phyloP scores from a whole-genome alignment of 2,888 invertebrate genomes.

The Operophtera brumata region DNA sequence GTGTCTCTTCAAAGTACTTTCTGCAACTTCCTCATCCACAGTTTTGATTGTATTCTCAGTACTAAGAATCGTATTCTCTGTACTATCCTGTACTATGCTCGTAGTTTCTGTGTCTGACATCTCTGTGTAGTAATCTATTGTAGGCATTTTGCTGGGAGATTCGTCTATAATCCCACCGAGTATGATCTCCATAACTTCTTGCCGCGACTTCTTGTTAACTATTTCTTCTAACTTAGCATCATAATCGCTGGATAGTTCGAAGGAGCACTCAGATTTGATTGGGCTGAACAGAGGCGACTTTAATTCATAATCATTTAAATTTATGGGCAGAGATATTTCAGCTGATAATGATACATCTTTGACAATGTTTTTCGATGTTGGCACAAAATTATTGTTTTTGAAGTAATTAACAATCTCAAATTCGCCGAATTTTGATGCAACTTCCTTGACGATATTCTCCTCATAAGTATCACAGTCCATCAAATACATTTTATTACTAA shows the following conservation, averaged over 20 bases:
- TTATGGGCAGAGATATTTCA: slow-evolving; percentile 61
- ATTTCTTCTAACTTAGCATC: slow-evolving; percentile 70
- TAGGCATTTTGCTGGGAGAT: slow-evolving; percentile 58
- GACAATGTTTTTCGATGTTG: slow-evolving; percentile 52
- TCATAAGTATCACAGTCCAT: slow-evolving; percentile 68
- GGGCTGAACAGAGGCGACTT: slow-evolving; percentile 58
- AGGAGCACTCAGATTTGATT: slow-evolving; percentile 70
- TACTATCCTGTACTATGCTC: slow-evolving; percentile 30
- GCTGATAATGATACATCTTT: slow-evolving; percentile 55
- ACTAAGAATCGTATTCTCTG: background rate
- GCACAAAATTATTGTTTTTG: slow-evolving; percentile 61
- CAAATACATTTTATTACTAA: slow-evolving; percentile 56
- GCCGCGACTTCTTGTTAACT: slow-evolving; percentile 69
- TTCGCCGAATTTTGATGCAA: slow-evolving; percentile 51
- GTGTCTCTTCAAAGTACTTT: slow-evolving; percentile 53
- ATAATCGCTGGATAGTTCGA: slow-evolving; percentile 69
- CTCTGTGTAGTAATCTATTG: slow-evolving; percentile 64
- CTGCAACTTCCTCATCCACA: background rate
- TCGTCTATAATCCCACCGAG: slow-evolving; percentile 62
- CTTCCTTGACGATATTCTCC: slow-evolving; percentile 61
- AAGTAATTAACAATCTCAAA: slow-evolving; percentile 64
- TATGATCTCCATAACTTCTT: slow-evolving; percentile 77
- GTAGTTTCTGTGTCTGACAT: slow-evolving; percentile 35
- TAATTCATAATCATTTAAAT: slow-evolving; percentile 37
- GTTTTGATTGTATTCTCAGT: background rate